A percentile compares a stretch with the other conserved stretches of the same genome.
Conservation (phyloP, 2,888 invertebrate genomes). For the Deilephila porcellus region DNA sequence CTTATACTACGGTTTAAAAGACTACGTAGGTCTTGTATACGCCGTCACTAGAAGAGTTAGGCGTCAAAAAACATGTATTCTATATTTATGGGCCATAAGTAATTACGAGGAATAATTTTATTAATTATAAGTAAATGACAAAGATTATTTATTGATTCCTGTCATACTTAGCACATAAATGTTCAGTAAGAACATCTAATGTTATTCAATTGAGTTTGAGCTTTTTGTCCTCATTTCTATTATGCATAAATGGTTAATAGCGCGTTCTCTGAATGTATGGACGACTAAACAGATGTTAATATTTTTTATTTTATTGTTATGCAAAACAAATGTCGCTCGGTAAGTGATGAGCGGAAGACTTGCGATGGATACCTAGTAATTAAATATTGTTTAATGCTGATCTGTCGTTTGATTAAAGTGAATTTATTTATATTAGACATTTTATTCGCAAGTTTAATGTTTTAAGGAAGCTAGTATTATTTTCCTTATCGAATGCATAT, state of each 20-base stretch:
- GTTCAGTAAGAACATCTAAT: slow-evolving; percentile 36
- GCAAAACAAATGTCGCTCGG: slow-evolving; percentile 36
- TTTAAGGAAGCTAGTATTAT: no score
- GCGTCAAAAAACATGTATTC: no score
- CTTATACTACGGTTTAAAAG: no score
- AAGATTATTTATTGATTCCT: slow-evolving; percentile 19
- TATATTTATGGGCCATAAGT: no score
- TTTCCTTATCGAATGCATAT: no score
- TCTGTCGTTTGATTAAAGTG: no score
- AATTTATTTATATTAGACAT: no score
- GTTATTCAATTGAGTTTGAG: slow-evolving; percentile 36
- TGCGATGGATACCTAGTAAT: background rate
- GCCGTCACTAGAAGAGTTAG: no score
- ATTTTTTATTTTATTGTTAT: slow-evolving; percentile 45
- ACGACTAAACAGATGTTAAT: slow-evolving; percentile 49
- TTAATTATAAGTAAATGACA: background rate
- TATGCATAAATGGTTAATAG: slow-evolving; percentile 43
- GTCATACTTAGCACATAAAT: slow-evolving; percentile 28
- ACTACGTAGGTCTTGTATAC: no score
- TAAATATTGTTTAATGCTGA: background rate
- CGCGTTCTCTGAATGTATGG: slow-evolving; percentile 40
- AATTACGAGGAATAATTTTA: background rate
- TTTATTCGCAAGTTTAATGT: no score
- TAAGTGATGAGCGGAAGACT: slow-evolving; percentile 35
- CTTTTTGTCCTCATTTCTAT: slow-evolving; percentile 35